Evolutionary conservation across 2,797 vertebrate genomes (phyloP), one percentile per base, ranked within the genome.

Genomic region (Thalassophryne amazonica): DNA sequence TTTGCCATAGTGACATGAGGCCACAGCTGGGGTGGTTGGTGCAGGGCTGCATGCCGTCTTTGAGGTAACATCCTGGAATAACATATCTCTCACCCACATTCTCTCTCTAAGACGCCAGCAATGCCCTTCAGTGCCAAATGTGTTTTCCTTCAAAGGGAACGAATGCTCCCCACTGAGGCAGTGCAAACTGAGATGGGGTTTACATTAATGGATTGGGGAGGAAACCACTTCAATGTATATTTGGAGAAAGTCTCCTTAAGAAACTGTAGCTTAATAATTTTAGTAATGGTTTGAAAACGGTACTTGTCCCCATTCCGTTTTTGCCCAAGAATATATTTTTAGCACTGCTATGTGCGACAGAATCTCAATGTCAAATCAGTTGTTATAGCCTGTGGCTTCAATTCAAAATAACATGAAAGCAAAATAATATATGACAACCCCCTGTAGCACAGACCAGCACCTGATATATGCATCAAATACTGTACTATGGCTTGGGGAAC

Each of bases 131-230:
- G 57, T 30, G 45, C 58, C 59, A 49, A 71, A 37, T 4, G 11
- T 35, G 56, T 37, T 78, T 66, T 74, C 76, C 73, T 71, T 65
- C 21, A 77, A 73, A 39, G 39, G 8, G 1, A 56, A 43, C 7
- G 30, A 34, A 76, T 66, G 78, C 63, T 76, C 78, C 80, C 73
- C 43, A 69, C 72, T 45, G 71, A 70, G 59, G 46, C 59, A 17
- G 38, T 27, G 66, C 39, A 84, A 81, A 86, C 65, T 77, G 71
- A 73, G 61, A 69, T 57, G 52, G 78, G 81, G 58, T 84, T 85
- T 84, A 68, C 60, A 52, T 60, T 73, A 81, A 84, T 61, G 72
- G 32, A 33, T 55, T 52, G 25, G 20, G 29, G 32, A 49, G 3
- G 28, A 55, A 62, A 18, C 1, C 36, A 33, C 45, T 29, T 13